Evolutionary conservation across 2,888 invertebrate genomes (phyloP).

Genomic region (Harpalus rufipes): DNA sequence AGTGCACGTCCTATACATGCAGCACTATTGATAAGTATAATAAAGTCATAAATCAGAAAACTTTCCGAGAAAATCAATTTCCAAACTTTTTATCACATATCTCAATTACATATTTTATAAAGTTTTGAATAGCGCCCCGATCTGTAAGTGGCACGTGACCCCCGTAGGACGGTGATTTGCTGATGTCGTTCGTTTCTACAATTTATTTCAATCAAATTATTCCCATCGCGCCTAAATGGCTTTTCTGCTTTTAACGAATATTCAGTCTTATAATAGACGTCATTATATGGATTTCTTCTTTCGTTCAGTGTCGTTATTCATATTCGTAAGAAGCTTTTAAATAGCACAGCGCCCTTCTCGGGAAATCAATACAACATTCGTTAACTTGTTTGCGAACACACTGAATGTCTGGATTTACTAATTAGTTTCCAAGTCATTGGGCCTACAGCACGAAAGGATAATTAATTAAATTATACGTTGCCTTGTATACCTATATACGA

Average conservation of each 20-base stretch:
- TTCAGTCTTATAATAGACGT: constrained; percentile 32
- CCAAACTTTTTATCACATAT: constrained; percentile 58
- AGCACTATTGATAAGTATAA: constrained; percentile 56
- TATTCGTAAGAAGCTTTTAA: constrained; percentile 41
- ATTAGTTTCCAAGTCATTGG: constrained; percentile 22
- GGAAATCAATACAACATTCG: constrained; percentile 42
- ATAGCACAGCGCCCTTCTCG: background rate
- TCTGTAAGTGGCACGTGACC: constrained; percentile 46
- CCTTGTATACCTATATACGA: background rate
- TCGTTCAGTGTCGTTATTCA: constrained; percentile 36
- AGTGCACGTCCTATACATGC: constrained; percentile 38
- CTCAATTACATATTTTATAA: constrained; percentile 65
- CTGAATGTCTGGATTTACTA: constrained; percentile 13
- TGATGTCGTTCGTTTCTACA: constrained; percentile 30
- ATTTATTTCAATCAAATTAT: constrained; percentile 39
- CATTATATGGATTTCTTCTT: constrained; percentile 41
- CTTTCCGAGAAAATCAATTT: constrained; percentile 60
- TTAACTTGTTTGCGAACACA: constrained; percentile 18
- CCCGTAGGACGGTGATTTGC: constrained; percentile 38
- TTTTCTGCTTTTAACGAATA: constrained; percentile 42
- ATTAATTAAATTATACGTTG: constrained; percentile 28
- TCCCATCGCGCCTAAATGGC: constrained; percentile 20
- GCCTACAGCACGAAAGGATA: constrained; percentile 4
- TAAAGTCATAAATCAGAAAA: constrained; percentile 60
- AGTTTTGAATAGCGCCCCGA: constrained; percentile 53